Base-by-base conservation (phyloP, 64 coral and sea anemone genomes). In the Astreopora myriophthalma region DNA sequence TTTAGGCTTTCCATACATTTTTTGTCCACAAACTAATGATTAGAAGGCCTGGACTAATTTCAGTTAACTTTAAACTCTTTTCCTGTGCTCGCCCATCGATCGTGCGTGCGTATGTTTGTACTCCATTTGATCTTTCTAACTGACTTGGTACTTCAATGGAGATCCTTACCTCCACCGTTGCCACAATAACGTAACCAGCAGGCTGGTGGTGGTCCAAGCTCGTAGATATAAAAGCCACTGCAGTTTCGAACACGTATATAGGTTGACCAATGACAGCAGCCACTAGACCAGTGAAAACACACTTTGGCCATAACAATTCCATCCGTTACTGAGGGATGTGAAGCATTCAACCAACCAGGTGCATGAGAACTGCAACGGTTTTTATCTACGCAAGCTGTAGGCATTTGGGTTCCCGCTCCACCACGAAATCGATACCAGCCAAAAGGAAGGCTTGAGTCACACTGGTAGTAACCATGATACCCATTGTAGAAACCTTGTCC, bases 351-450 rank as follows among this genome's bases (percentile, higher is more conserved):
- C 86, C 86, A 88, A 8, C 86, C 86, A 19, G 86, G 86, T 32
- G 38, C 11, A 29, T n/a, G 24, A 11, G 37, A 33, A 12, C 55
- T 46, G 65, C 87, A 89, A 20, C 55, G 57, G 14, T 71, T 34
- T 27, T 5, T 19, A 8, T 24, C 52, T 0, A 89, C 87, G 33
- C 87, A 89, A 7, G 20, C 29, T 13, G 60, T 65, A 23, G 87
- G 55, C 87, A 89, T 89, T 19, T 77, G 51, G 52, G 74, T 68
- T 2, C 87, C 87, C 34, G 87, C 87, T 22, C 26, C 14, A 22
- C 87, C 74, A 2, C 55, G 38, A n/a, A 89, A 79, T 33, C 87
- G 87, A 32, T 79, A 89, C 87, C 87, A 89, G 0, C 87, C 87
- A 44, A 3, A 11, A 1, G 5, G 16, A 20, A 76, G 39, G 37